Evolutionary conservation across 2,888 invertebrate genomes (phyloP).

Genomic region (Diarsia rubi): DNA sequence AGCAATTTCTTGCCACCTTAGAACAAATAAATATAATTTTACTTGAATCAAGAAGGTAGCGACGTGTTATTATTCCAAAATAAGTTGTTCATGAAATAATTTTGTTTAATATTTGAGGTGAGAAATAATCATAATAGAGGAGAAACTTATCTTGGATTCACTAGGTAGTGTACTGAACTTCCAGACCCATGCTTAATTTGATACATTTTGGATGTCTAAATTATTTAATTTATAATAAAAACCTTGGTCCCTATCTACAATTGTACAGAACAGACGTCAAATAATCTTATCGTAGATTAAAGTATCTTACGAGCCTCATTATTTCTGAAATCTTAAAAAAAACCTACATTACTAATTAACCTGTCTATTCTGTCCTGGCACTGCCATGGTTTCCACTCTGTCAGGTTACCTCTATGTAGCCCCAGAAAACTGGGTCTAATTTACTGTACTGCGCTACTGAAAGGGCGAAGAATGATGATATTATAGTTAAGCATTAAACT

Average conservation of each 20-base stretch:
- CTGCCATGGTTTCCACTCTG: background rate
- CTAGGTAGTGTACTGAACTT: background rate
- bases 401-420: background rate
- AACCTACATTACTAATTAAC: background rate
- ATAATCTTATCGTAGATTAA: slow-evolving; percentile 12
- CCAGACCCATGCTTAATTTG: too few species aligned
- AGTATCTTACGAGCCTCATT: background rate
- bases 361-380: background rate
- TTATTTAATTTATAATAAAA: slow-evolving; percentile 3
- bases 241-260: background rate
- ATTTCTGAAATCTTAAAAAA: background rate
- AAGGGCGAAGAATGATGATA: background rate
- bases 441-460: background rate
- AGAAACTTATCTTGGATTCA: background rate
- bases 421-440: background rate
- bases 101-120: background rate
- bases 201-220: background rate
- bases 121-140: background rate
- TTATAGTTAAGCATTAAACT: background rate
- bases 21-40: background rate
- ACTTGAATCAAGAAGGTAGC: background rate
- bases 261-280: background rate
- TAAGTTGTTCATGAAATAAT: background rate
- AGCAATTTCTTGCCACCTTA: background rate
- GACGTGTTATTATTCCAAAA: background rate